Evolutionary conservation across 2,113 vertebrate genomes (phyloP).

Genomic region (Irena cyanogastra): DNA sequence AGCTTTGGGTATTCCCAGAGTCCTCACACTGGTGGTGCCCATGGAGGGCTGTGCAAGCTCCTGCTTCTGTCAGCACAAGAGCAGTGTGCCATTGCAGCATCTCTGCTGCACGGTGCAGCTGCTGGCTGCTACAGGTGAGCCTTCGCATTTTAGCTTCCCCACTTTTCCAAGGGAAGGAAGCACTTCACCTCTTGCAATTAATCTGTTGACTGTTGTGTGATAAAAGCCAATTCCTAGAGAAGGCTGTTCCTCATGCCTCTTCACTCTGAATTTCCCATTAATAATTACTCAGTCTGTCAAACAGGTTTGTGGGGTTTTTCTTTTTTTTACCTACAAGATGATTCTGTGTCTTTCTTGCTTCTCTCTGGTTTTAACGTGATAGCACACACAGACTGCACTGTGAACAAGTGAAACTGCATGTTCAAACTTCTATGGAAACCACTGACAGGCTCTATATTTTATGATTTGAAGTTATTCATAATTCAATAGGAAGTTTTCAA

Average conservation of each 20-base stretch:
- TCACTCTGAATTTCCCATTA: neutral
- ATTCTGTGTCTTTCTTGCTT: neutral
- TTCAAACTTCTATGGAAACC: neutral
- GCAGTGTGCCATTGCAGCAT: neutral
- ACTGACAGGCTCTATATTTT: neutral
- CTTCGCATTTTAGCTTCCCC: neutral
- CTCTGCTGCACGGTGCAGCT: neutral
- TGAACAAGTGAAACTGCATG: slow-evolving; percentile 13
- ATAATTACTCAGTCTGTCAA: neutral
- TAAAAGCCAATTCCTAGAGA: neutral
- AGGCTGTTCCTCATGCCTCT: neutral
- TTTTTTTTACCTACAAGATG: neutral
- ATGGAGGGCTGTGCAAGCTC: neutral
- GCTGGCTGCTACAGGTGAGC: neutral
- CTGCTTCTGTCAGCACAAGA: neutral
- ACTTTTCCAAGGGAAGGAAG: neutral
- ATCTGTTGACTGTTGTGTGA: neutral
- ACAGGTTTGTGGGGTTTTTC: neutral
- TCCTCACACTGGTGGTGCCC: neutral
- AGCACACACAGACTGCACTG: neutral
- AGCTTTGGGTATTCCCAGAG: neutral
- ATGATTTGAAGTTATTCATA: neutral
- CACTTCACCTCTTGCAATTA: neutral
- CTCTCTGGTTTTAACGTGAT: neutral
- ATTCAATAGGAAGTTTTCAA: slow-evolving; percentile 24